Conservation (phyloP, 1,140 invertebrate genomes). For the Arctopsyche grandis region DNA sequence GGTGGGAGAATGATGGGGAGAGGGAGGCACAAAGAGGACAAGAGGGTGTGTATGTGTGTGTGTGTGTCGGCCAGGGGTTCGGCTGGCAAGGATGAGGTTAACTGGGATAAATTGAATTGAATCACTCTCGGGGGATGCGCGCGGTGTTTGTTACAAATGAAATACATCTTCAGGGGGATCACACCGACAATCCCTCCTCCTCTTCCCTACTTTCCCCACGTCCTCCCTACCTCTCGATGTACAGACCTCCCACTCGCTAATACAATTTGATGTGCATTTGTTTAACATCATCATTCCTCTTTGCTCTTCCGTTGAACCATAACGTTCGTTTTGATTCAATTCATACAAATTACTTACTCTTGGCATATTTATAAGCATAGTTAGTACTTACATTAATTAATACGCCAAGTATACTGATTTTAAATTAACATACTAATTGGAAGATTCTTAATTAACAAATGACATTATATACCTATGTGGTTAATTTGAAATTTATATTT, state of each 20-base stretch:
- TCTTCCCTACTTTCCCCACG: background rate
- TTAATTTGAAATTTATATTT: too few species aligned
- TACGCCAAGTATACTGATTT: too few species aligned
- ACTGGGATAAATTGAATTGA: constrained; percentile 55
- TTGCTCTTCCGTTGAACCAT: background rate
- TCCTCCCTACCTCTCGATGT: background rate
- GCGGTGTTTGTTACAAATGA: constrained; percentile 52
- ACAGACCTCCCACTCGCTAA: background rate
- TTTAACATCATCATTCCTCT: background rate
- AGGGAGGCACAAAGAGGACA: background rate
- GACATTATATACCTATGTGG: too few species aligned
- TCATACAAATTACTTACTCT: background rate
- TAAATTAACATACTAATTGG: too few species aligned
- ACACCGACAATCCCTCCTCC: constrained; percentile 4
- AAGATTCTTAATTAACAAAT: too few species aligned
- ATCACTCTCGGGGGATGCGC: constrained; percentile 50
- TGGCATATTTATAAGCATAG: background rate
- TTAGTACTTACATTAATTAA: too few species aligned
- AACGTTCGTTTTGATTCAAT: background rate
- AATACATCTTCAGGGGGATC: constrained; percentile 52
- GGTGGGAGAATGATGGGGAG: background rate
- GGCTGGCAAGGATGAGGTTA: constrained; percentile 44
- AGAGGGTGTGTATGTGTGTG: background rate
- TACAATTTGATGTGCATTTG: background rate
- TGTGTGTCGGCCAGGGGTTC: background rate